Evolutionary conservation across 2,888 invertebrate species (phyloP).

Genomic region (Gryllus longicercus): DNA sequence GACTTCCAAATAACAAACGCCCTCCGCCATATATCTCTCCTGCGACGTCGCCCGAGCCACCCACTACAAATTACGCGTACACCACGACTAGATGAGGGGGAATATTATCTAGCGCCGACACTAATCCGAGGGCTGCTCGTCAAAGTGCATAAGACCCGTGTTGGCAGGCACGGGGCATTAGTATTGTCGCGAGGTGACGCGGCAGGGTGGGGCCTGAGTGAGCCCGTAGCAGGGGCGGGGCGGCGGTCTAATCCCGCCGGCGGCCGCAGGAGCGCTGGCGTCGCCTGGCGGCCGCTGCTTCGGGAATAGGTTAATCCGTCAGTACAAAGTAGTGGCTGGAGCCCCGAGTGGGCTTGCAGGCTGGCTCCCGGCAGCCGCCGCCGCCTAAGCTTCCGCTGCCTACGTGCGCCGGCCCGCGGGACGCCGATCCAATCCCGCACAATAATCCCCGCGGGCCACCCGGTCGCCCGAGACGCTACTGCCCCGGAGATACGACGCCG

Average conservation of each 20-base stretch:
- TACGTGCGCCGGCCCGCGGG: neutral
- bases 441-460: neutral
- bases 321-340: constrained; percentile 5
- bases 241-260: neutral
- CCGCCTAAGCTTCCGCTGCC: neutral
- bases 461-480: neutral
- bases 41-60: too few relatives aligned
- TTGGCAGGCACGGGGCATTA: neutral
- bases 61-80: neutral
- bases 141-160: constrained; percentile 10
- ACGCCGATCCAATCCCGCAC: neutral
- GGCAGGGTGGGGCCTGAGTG: neutral
- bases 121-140: neutral
- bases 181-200: constrained; percentile 5
- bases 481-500: neutral
- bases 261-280: neutral
- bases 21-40: too few relatives aligned
- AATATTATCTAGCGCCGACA: constrained; percentile 6
- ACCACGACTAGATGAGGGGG: neutral
- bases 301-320: constrained; percentile 2
- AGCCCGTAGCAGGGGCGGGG: neutral
- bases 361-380: neutral
- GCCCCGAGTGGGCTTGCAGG: neutral
- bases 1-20: neutral
- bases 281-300: neutral